Conservation (phyloP, 30 jellyfish, hydroid and myxozoan species). For the Mastigias papua region DNA sequence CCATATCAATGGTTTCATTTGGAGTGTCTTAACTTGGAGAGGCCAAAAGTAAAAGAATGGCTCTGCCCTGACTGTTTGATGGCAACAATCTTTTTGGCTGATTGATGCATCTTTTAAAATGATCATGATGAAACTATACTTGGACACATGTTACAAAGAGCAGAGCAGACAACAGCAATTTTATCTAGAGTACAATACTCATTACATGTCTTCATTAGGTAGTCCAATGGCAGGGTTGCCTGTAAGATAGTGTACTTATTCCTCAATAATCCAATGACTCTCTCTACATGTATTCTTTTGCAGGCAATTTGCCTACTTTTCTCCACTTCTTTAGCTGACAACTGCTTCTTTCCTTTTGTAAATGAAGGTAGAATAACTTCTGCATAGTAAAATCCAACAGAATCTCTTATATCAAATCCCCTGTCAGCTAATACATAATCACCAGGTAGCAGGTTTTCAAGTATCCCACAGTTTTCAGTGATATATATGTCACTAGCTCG, state of each 20-base stretch:
- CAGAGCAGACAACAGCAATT: too few species aligned
- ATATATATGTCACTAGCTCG: neutral
- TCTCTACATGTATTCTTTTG: too few species aligned
- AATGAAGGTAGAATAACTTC: neutral
- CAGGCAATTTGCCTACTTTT: neutral
- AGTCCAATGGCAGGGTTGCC: too few species aligned
- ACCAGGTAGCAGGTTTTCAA: neutral
- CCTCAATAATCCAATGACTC: too few species aligned
- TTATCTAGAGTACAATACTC: too few species aligned
- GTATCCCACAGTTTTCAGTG: neutral
- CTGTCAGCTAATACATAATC: neutral
- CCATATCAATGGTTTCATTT: neutral
- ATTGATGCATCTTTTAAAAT: neutral
- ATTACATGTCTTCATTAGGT: too few species aligned
- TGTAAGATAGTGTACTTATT: too few species aligned
- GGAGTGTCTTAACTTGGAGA: neutral
- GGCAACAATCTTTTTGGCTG: neutral
- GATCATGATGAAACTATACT: neutral
- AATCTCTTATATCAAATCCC: neutral
- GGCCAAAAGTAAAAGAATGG: neutral
- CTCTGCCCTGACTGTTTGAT: neutral
- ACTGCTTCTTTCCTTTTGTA: neutral
- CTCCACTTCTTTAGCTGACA: neutral
- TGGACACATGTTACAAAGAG: neutral
- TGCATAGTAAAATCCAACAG: neutral